Percentiles rank a stretch among this genome's conserved stretches.
Evolutionary conservation across 1,140 invertebrate genomes (phyloP).

Genomic region (Drosophila gunungcola): DNA sequence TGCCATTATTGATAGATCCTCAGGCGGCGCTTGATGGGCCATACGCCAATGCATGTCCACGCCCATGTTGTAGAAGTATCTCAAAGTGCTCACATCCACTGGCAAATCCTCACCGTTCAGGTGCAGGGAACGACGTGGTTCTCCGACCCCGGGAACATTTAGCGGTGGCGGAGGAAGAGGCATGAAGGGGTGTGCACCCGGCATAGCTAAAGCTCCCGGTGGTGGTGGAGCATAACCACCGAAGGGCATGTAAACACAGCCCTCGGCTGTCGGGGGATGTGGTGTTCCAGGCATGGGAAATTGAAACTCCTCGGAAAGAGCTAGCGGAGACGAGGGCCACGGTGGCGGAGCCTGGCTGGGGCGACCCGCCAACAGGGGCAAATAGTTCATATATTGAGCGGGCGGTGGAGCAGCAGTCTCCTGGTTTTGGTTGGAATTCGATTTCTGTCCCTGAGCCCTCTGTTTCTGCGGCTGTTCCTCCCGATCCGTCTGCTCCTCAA

Average conservation of each 20-base stretch:
- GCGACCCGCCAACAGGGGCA: conserved; percentile 28
- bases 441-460: background rate
- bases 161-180: conserved; percentile 9
- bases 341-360: conserved; percentile 9
- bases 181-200: conserved; percentile 21
- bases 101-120: conserved; percentile 87
- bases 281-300: conserved; percentile 19
- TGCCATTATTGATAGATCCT: background rate
- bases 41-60: conserved; percentile 85
- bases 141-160: conserved; percentile 4
- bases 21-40: conserved; percentile 44
- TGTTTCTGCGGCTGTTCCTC: conserved; percentile 12
- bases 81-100: conserved; percentile 87
- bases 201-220: conserved; percentile 1
- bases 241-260: conserved; percentile 58
- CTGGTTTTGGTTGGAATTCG: conserved; percentile 3
- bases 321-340: conserved; percentile 35
- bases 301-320: conserved; percentile 42
- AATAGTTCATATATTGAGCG: conserved; percentile 47
- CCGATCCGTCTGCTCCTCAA: conserved; percentile 8
- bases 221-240: conserved; percentile 36
- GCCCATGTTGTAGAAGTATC: conserved; percentile 89
- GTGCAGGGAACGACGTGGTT: conserved; percentile 84
- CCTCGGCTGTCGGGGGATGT: conserved; percentile 23
- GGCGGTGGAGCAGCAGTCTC: background rate